phyloP scores from a whole-genome alignment of 2,888 invertebrate genomes.

The Steinernema carpocapsae region DNA sequence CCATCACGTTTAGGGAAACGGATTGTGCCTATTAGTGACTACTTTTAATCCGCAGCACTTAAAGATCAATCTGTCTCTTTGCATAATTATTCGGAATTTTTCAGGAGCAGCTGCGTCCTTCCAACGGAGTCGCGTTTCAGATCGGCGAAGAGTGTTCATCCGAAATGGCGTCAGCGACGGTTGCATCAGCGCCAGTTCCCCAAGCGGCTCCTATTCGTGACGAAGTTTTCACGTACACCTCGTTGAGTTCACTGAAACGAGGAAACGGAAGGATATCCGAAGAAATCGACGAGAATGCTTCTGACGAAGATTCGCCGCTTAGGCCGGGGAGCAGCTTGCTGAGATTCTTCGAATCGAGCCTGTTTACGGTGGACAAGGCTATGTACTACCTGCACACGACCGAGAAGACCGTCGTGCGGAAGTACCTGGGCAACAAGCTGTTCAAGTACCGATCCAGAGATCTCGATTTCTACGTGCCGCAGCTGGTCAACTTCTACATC shows the following conservation, averaged over 20 bases:
- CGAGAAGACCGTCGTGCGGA: conserved; percentile 95
- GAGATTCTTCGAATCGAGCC: conserved; percentile 92
- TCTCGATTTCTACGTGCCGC: conserved; percentile 96
- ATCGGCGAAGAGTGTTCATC: conserved; percentile 21
- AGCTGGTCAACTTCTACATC: conserved; percentile 96
- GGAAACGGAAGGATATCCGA: conserved; percentile 20
- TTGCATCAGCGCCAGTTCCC: background rate
- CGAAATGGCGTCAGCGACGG: background rate
- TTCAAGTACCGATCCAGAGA: conserved; percentile 90
- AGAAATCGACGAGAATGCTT: conserved; percentile 6
- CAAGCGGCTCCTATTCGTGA: conserved; percentile 1
- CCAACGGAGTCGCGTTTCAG: conserved; percentile 26
- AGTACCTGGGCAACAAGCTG: conserved; percentile 95
- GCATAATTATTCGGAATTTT: too few species aligned
- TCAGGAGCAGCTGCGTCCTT: background rate
- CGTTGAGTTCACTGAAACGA: background rate
- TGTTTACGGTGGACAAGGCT: conserved; percentile 97
- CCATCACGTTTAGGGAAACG: too few species aligned
- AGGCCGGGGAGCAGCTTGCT: conserved; percentile 73
- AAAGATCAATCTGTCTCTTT: too few species aligned
- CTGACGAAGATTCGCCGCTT: conserved; percentile 17
- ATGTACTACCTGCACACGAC: conserved; percentile 96
- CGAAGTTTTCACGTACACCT: conserved; percentile 16
- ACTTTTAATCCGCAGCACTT: too few species aligned
- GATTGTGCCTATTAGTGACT: too few species aligned